These are phyloP conservation scores for Connochaetes taurinus DNA, from an alignment of 2,113 vertebrate species.

Conservation along the genomic window DNA sequence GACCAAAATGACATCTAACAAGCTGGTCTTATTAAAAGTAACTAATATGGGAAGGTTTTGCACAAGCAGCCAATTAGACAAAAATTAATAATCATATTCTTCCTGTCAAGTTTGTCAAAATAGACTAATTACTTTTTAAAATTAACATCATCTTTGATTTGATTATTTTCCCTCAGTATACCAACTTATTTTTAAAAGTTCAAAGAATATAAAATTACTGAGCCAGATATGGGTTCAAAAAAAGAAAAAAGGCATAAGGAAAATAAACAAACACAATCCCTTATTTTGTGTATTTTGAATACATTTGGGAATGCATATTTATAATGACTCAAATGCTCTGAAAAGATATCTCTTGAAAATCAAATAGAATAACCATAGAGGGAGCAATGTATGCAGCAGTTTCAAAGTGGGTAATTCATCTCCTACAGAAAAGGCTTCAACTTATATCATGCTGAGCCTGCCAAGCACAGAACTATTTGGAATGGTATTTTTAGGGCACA, in stretches of 20 bases:
- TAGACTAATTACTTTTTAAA: background rate
- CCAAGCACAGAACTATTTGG: background rate
- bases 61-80: background rate
- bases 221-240: background rate
- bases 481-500: slow-evolving; percentile 33
- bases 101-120: background rate
- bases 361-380: slow-evolving; percentile 37
- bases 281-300: slow-evolving; percentile 24
- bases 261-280: slow-evolving; percentile 5
- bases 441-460: slow-evolving; percentile 46
- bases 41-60: background rate
- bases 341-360: slow-evolving; percentile 51
- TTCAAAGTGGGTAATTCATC: slow-evolving; percentile 37
- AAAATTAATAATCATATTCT: background rate
- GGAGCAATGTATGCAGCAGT: background rate
- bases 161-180: background rate
- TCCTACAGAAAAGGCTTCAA: slow-evolving; percentile 40
- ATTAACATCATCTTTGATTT: background rate
- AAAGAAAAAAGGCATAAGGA: background rate
- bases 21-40: background rate
- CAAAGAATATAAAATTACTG: background rate
- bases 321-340: slow-evolving; percentile 29
- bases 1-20: background rate
- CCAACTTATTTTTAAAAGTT: background rate
- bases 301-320: slow-evolving; percentile 1